Percentiles rank a stretch among this genome's conserved stretches.
These are phyloP conservation scores for Zaprionus davidi DNA, from an alignment of 1,140 invertebrate species.

Conservation along the genomic window DNA sequence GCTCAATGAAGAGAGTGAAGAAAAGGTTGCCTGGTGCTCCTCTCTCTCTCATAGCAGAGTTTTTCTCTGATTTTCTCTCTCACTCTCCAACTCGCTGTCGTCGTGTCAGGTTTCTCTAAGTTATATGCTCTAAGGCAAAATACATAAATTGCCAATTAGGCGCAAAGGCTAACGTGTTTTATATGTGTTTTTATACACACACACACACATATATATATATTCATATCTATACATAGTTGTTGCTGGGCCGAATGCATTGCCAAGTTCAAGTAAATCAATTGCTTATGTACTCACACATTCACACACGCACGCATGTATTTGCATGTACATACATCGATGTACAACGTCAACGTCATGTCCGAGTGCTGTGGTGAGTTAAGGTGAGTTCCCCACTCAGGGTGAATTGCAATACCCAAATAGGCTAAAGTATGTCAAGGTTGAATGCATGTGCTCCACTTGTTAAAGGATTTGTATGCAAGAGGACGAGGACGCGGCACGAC, in stretches of 20 bases:
- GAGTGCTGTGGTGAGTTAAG: conserved; percentile 29
- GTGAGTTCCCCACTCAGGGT: conserved; percentile 25
- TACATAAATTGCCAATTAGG: conserved; percentile 42
- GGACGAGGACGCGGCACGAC: conserved; percentile 21
- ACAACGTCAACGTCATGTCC: conserved; percentile 29
- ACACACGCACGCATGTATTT: conserved; percentile 27
- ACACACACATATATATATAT: conserved; percentile 26
- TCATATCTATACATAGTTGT: conserved; percentile 9
- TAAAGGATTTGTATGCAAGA: conserved; percentile 49
- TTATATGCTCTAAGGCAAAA: conserved; percentile 28
- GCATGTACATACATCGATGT: conserved; percentile 9
- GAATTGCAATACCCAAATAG: conserved; percentile 31
- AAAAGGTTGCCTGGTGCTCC: too few species aligned
- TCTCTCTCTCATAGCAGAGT: too few species aligned
- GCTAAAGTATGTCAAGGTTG: conserved; percentile 75
- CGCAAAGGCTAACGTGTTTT: conserved; percentile 40
- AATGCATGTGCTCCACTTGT: conserved; percentile 70
- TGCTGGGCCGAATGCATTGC: conserved; percentile 61
- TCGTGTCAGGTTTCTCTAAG: conserved; percentile 14
- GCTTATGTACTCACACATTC: conserved; percentile 31
- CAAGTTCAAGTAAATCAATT: conserved; percentile 77
- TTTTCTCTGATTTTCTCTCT: neutral
- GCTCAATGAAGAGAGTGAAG: neutral
- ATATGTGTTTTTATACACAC: conserved; percentile 28
- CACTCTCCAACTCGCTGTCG: neutral